A percentile compares a stretch with the other conserved stretches of the same genome.
These are phyloP conservation scores for Lymantria monacha DNA, from an alignment of 2,888 invertebrate species.

Conservation along the genomic window DNA sequence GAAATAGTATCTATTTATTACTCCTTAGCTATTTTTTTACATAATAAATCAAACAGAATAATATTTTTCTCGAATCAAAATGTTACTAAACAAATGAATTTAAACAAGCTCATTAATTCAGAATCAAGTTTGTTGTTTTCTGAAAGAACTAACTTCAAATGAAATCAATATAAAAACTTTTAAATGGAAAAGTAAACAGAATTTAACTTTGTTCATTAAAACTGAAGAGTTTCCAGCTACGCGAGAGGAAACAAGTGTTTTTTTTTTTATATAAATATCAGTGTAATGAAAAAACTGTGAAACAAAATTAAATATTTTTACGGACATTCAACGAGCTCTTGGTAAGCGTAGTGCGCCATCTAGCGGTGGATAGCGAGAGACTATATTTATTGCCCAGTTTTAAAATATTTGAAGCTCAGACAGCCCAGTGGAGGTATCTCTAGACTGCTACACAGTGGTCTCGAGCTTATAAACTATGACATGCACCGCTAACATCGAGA, in stretches of 20 bases:
- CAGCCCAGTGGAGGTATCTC: too few species aligned
- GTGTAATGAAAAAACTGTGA: conserved; percentile 54
- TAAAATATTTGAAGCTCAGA: too few species aligned
- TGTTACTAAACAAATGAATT: background rate
- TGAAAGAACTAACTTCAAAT: background rate
- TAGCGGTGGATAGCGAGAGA: conserved; percentile 57
- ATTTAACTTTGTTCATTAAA: conserved; percentile 74
- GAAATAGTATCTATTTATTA: too few species aligned
- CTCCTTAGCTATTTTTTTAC: too few species aligned
- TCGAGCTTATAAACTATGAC: too few species aligned
- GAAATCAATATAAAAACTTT: conserved; percentile 66
- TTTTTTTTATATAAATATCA: conserved; percentile 32
- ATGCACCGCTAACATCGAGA: too few species aligned
- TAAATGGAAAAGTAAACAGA: conserved; percentile 70
- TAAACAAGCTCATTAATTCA: conserved; percentile 36
- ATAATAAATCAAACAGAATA: too few species aligned
- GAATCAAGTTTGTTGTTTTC: conserved; percentile 51
- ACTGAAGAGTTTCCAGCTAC: conserved; percentile 54
- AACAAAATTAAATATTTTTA: conserved; percentile 35
- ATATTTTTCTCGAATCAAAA: background rate
- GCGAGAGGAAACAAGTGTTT: conserved; percentile 51
- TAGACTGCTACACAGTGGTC: too few species aligned
- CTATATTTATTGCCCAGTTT: background rate
- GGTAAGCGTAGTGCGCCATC: conserved; percentile 54
- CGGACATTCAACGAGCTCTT: background rate